phyloP scores from a whole-genome alignment of 2,888 invertebrate genomes.

The Melieria crassipennis region DNA sequence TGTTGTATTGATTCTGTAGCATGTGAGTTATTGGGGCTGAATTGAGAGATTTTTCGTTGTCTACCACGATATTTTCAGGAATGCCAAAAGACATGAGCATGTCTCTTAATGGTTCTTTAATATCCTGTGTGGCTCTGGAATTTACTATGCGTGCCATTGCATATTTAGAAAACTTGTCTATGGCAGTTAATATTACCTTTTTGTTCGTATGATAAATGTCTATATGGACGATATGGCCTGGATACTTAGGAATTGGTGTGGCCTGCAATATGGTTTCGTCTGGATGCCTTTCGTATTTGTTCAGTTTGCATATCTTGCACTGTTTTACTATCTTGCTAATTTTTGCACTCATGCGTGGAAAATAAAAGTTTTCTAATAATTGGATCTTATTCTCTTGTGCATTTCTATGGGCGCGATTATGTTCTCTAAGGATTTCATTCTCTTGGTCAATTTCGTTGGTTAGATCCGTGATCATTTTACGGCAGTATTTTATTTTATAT shows the following conservation, averaged over 20 bases:
- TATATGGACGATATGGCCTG: conserved; percentile 5
- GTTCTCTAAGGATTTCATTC: conserved; percentile 17
- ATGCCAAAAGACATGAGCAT: too few relatives aligned
- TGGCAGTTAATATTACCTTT: conserved; percentile 25
- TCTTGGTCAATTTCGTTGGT: conserved; percentile 24
- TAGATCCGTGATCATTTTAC: conserved; percentile 12
- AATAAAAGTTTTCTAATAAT: conserved; percentile 25
- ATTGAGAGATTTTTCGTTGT: too few relatives aligned
- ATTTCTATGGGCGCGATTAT: conserved; percentile 22
- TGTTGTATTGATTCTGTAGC: too few relatives aligned
- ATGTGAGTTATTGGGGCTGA: too few relatives aligned
- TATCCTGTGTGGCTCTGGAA: conserved; percentile 7
- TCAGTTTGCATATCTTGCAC: conserved; percentile 28
- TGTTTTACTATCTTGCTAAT: conserved; percentile 14
- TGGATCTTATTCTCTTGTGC: conserved; percentile 21
- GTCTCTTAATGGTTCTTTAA: too few relatives aligned
- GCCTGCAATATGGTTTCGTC: conserved; percentile 17
- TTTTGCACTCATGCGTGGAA: conserved; percentile 25
- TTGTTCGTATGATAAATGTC: conserved; percentile 26
- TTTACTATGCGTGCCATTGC: conserved; percentile 21
- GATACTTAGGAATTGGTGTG: conserved; percentile 21
- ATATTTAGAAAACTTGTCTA: conserved; percentile 29
- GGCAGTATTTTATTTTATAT: conserved; percentile 17
- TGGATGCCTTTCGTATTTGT: conserved; percentile 26
- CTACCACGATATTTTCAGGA: too few relatives aligned